These are phyloP conservation scores for Hemiprocne comata DNA, from an alignment of 2,113 vertebrate genomes.

Conservation along the genomic window DNA sequence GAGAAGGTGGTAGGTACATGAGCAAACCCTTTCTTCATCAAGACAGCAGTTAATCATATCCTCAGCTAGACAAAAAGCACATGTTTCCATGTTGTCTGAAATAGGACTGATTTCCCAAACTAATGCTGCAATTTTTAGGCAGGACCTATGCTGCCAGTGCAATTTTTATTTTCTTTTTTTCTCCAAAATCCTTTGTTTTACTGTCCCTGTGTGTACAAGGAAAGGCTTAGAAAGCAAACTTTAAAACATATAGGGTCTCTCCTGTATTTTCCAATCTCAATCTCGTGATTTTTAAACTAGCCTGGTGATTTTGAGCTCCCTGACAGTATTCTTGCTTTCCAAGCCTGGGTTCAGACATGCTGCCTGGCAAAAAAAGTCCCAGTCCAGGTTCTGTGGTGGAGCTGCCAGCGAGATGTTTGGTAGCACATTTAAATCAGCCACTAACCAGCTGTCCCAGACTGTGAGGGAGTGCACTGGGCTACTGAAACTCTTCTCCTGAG, in stretches of 20 bases:
- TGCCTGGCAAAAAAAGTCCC: not conserved
- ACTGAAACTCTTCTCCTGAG: constrained; percentile 28
- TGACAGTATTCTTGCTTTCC: not conserved
- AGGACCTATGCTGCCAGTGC: not conserved
- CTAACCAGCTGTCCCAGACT: not conserved
- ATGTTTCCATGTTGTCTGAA: not conserved
- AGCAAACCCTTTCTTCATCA: not conserved
- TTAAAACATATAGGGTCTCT: not conserved
- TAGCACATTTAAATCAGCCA: not conserved
- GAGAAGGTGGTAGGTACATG: not conserved
- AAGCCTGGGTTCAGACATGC: not conserved
- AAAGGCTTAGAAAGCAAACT: not conserved
- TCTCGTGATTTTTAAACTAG: not conserved
- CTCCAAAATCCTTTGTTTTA: not conserved
- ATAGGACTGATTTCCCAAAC: not conserved
- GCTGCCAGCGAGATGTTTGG: accelerated
- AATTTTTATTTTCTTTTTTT: not conserved
- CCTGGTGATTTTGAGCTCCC: not conserved
- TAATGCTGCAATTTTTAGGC: not conserved
- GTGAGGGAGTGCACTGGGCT: not conserved
- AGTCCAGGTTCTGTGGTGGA: not conserved
- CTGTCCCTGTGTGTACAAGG: not conserved
- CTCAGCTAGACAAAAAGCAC: accelerated
- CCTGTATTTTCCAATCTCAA: not conserved
- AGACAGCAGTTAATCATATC: not conserved